Base-by-base conservation (phyloP, 2,888 invertebrate genomes). In the Brachynemurus nebulosus region DNA sequence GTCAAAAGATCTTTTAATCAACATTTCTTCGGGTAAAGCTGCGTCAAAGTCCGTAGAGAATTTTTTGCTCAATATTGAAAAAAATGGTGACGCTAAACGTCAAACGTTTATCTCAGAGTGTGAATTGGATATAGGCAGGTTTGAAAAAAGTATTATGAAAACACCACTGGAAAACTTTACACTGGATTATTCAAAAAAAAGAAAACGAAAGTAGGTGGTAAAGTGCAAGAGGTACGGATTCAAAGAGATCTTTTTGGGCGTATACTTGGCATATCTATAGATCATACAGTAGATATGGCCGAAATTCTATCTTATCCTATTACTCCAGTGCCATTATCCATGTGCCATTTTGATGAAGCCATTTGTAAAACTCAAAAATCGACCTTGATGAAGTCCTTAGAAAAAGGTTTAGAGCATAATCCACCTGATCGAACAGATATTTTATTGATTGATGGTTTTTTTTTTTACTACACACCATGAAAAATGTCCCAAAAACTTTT, bases 81-180 rank as follows among this genome's bases (percentile, higher is more conserved):
- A 4, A 18, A 47, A 9, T 45, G 55, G 55, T 41, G 48, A 54
- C 6, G 40, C 12, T 34, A 38, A 47, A 47, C 51, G 53, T 34
- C 36, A 50, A 50, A 47, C 45, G 18, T 56, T 57, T 41, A 54
- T 55, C 35, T 19, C 51, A 16, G 54, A 57, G 45, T 57, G 55
- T 49, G 38, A 42, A 38, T 36, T 17, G 41, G 37, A 51, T 48
- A 38, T 37, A 25, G 45, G 45, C 8, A 52, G 54, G 47, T 57
- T 55, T 47, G 53, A 55, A 42, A 47, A 44, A 43, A 27, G 48
- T 38, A 52, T 56, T n/a, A 50, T 54, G 47, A 48, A 47, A 47
- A 21, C 30, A 41, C 41, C 30, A 4, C 2, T 41, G 2, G 5
- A 41, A 1, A 41, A 30, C 4, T 41, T 41, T 30, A 8, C 30